Percentiles rank a stretch among this genome's conserved stretches.
Conservation (phyloP, 2,888 invertebrate species). For the Mylabris sibirica region DNA sequence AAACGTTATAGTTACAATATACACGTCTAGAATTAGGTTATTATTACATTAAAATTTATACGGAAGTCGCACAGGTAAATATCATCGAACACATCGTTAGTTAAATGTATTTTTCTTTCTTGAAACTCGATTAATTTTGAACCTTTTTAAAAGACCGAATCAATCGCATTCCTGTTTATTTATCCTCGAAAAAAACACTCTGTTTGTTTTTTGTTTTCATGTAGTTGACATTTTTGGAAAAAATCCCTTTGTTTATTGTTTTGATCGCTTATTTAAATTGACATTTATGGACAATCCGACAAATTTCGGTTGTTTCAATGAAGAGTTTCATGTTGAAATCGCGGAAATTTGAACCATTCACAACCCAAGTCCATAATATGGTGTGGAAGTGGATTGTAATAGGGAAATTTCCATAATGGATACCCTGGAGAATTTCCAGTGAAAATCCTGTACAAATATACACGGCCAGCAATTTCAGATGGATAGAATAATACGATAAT, state of each 20-base stretch:
- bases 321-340: no score
- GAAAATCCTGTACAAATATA: background rate
- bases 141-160: no score
- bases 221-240: no score
- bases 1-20: no score
- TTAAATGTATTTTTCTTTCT: background rate
- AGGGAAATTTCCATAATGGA: slow-evolving; percentile 1
- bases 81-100: background rate
- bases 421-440: background rate
- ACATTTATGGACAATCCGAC: no score
- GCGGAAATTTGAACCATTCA: no score
- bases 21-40: no score
- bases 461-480: background rate
- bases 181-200: background rate
- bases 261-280: no score
- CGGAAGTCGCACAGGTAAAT: background rate
- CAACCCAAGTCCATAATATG: no score
- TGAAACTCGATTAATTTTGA: background rate
- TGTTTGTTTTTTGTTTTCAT: no score
- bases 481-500: background rate
- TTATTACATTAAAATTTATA: background rate
- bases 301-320: no score
- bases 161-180: background rate
- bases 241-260: no score
- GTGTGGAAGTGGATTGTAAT: background rate